Evolutionary conservation across 2,797 vertebrate genomes (phyloP).

Genomic region (Acridotheres tristis): DNA sequence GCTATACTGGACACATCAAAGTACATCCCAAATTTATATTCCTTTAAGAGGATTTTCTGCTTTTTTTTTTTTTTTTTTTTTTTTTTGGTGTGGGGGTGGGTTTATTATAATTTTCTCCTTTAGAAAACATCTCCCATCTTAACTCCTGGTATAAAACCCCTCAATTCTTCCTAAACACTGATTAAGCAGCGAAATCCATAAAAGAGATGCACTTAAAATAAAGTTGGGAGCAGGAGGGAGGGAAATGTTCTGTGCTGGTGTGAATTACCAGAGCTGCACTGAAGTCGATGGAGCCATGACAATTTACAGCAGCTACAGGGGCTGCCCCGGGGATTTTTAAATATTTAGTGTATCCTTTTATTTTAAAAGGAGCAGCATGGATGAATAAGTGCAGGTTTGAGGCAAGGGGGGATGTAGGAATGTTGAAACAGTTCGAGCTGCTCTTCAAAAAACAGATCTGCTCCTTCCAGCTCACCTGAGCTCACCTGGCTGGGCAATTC

Average conservation of each 20-base stretch:
- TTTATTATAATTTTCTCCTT: neutral
- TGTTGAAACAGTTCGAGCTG: conserved; percentile 2
- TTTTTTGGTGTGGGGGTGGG: too few species aligned
- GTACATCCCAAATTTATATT: neutral
- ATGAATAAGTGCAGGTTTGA: conserved; percentile 44
- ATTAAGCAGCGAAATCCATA: neutral
- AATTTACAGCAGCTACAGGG: conserved; percentile 57
- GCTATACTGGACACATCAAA: neutral
- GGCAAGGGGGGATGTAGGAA: neutral
- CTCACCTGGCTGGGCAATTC: neutral
- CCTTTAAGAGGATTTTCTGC: neutral
- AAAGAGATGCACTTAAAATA: neutral
- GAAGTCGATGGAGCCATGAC: conserved; percentile 40
- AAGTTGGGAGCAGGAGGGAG: conserved; percentile 15
- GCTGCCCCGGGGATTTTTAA: conserved; percentile 63
- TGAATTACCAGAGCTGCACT: conserved; percentile 45
- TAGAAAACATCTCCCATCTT: neutral
- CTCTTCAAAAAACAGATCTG: neutral
- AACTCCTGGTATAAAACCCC: neutral
- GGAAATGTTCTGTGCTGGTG: neutral
- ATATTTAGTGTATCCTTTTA: conserved; percentile 65
- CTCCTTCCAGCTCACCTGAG: neutral
- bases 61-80: neutral
- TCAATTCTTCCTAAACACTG: neutral
- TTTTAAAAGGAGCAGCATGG: conserved; percentile 40